Evolutionary conservation across 2,113 vertebrate genomes (phyloP), one percentile per base, ranked within the genome.

Genomic region (Aptenodytes forsteri): DNA sequence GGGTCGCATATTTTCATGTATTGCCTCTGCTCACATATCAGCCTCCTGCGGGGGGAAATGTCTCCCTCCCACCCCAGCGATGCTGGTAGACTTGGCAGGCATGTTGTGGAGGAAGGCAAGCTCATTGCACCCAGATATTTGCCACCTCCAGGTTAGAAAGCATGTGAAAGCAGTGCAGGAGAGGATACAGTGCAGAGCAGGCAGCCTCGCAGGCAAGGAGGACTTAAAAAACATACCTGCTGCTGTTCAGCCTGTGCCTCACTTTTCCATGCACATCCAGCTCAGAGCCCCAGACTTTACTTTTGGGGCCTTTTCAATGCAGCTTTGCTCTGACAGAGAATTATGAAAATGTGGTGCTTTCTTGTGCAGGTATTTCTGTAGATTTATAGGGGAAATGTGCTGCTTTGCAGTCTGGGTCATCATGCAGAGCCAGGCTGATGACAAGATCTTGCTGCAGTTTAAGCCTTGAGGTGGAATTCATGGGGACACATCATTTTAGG

Each of bases 31-130:
- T 38, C 36, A 30, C 0, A 1, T 12, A 34, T 4, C 49, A 66
- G 18, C 59, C 25, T 76, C 22, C 67, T 16, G 0, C 0, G 0
- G 13, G 1, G 42, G 4, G 1, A 38, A 12, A 26, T 8, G 16
- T 27, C 61, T 80, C 40, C 22, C 10, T 46, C 22, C 50, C 20
- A 34, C 42, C 4, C 25, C 13, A 6, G 11, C 1, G 0, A 27
- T 27, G 58, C 23, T 30, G 5, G 21, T 47, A 38, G 7, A 11
- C 34, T 4, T 52, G 44, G 49, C n/a, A 73, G 36, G 17, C 0
- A 2, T 22, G 38, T 5, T 30, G 55, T 30, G 67, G 46, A 61
- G 52, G 46, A 75, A 54, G 13, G 34, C 6, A 40, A 56, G 55
- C 34, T 72, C 17, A 5, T 36, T 26, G n/a, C 54, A 56, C 10